These are phyloP conservation scores for Zoanthus sansibaricus DNA, from an alignment of 92 coral and sea anemone genomes.

Conservation along the genomic window DNA sequence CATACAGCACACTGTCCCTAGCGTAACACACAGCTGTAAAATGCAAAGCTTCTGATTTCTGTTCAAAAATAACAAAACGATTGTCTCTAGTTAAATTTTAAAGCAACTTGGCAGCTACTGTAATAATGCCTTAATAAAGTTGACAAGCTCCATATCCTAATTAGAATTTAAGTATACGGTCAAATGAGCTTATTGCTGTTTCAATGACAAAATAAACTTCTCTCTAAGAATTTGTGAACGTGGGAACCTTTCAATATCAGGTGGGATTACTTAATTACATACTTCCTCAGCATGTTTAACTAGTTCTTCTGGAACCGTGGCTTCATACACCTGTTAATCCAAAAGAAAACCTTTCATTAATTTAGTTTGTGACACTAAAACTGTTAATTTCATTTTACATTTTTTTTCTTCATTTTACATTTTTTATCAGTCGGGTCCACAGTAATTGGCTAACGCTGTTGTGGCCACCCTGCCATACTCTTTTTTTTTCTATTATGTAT, in stretches of 20 bases:
- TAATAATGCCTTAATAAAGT: neutral
- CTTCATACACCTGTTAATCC: conserved; percentile 81
- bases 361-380: too few species aligned
- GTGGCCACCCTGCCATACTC: too few species aligned
- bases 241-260: neutral
- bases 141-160: neutral
- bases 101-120: neutral
- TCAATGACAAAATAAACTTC: neutral
- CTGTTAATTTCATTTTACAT: too few species aligned
- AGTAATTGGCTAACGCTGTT: too few species aligned
- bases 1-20: conserved; percentile 87
- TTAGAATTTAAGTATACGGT: neutral
- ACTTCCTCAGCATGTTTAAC: conserved; percentile 67
- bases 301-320: conserved; percentile 89
- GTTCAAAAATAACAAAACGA: neutral
- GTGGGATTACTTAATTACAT: neutral
- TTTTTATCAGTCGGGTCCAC: too few species aligned
- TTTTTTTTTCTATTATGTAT: too few species aligned
- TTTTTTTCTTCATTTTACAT: too few species aligned
- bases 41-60: conserved; percentile 55
- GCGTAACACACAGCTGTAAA: conserved; percentile 92
- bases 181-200: neutral
- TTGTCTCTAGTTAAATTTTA: neutral
- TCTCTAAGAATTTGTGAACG: neutral
- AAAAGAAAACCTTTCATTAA: too few species aligned